Base-by-base conservation (phyloP, 2,888 invertebrate genomes). In the Autographa pulchrina region DNA sequence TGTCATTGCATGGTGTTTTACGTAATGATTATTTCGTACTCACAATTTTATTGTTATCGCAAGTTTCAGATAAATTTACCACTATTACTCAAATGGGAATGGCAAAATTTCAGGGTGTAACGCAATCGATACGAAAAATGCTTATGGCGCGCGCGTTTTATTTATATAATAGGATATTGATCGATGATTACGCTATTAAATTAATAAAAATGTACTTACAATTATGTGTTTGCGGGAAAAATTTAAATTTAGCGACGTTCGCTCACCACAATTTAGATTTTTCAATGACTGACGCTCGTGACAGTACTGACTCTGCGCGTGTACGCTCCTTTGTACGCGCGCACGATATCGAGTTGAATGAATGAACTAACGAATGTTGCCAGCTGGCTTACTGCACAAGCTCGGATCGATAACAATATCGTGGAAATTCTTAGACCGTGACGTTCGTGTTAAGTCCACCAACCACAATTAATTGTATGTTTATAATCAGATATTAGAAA, bases 211-310 rank as follows among this genome's bases (percentile, higher is more conserved):
- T 67, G 8, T 86, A 88, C 88, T 88, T 84, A 88, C 88, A 73
- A 75, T 85, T 87, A 80, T 75, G 68, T 75, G 62, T 74, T 65
- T 70, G 75, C 59, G 35, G 60, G 63, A 60, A 64, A 70, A 72
- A 32, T 14, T 63, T 43, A 74, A 74, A 38, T 76, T 66, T 66
- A 14, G 72, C 78, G 82, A 80, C 74, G 83, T 68, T 72, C 70
- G 78, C 81, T 82, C 81, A 84, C 82, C 74, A 78, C 72, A 84
- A 81, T 77, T 82, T 75, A 63, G 80, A 64, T 81, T 77, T 83
- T 78, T 76, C 78, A 85, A 83, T 84, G 70, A 81, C 56, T 84
- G 70, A 81, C 56, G 62, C n/a, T 62, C 56, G 65, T 71, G 71
- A 63, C 78, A 73, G 66, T 61, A 71, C 68, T 56, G 54, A 56